These are phyloP conservation scores for Sarcophilus harrisii DNA, from an alignment of 2,797 vertebrate genomes.

Conservation along the genomic window DNA sequence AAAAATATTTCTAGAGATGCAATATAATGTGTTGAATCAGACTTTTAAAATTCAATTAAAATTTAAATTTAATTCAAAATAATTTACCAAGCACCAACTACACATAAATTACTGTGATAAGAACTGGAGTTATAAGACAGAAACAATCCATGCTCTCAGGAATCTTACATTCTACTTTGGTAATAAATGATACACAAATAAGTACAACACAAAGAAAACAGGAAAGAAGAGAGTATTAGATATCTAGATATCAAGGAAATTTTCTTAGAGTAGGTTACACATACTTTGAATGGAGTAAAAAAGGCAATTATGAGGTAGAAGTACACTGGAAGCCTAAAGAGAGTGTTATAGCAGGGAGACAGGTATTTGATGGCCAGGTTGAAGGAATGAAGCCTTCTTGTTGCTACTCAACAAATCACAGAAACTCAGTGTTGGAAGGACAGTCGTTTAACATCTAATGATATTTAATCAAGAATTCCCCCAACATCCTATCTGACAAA, in stretches of 20 bases:
- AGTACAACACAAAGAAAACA: neutral
- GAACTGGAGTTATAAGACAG: neutral
- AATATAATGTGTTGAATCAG: neutral
- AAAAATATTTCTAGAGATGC: neutral
- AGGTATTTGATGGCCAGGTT: neutral
- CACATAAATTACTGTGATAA: neutral
- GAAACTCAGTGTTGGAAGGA: neutral
- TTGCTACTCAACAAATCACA: neutral
- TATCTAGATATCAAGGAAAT: neutral
- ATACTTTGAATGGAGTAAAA: neutral
- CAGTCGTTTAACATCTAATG: neutral
- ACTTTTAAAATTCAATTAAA: neutral
- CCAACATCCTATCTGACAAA: neutral
- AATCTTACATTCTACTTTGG: neutral
- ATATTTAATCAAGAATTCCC: neutral
- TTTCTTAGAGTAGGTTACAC: neutral
- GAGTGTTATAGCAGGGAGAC: neutral
- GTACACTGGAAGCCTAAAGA: neutral
- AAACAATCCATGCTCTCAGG: neutral
- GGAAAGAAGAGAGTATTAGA: neutral
- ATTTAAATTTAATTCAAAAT: neutral
- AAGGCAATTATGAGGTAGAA: neutral
- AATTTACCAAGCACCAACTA: neutral
- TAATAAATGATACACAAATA: neutral
- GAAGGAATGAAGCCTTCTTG: neutral